These are phyloP conservation scores for Fistularia tabacaria DNA, from an alignment of 2,797 vertebrate species.

Conservation along the genomic window DNA sequence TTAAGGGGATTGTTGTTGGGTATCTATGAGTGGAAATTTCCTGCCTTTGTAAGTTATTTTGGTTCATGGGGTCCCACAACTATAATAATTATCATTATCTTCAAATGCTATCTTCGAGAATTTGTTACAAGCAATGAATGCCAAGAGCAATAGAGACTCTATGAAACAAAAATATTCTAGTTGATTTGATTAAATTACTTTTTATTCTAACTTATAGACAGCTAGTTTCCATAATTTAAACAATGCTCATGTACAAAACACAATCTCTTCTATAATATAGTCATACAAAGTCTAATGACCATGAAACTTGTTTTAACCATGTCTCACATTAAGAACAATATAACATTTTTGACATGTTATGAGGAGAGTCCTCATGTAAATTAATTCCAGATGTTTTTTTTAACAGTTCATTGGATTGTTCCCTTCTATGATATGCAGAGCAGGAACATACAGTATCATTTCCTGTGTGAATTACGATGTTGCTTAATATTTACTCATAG, in stretches of 20 bases:
- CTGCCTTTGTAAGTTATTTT: constrained; percentile 52
- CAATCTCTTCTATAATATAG: constrained; percentile 64
- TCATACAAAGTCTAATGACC: constrained; percentile 58
- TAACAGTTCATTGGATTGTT: constrained; percentile 39
- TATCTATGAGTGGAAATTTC: constrained; percentile 58
- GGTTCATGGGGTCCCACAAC: constrained; percentile 23
- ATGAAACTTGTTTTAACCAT: constrained; percentile 50
- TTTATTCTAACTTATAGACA: constrained; percentile 73
- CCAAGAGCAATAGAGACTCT: constrained; percentile 32
- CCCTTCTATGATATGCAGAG: constrained; percentile 38
- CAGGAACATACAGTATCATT: constrained; percentile 50
- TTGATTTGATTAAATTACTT: constrained; percentile 63
- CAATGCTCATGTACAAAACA: constrained; percentile 73
- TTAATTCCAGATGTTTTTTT: constrained; percentile 57
- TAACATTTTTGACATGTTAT: constrained; percentile 55
- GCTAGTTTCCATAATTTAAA: constrained; percentile 80
- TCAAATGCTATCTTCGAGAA: constrained; percentile 16
- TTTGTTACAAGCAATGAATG: constrained; percentile 7
- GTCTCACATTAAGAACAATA: constrained; percentile 68
- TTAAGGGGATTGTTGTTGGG: constrained; percentile 32
- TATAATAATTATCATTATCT: constrained; percentile 27
- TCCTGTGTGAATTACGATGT: constrained; percentile 39
- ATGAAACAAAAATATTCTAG: constrained; percentile 34
- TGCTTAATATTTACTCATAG: constrained; percentile 24
- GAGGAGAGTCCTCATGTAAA: constrained; percentile 43